Percentiles rank a stretch among this genome's conserved stretches.
Conservation (phyloP, 1,140 invertebrate species). For the Drosophila busckii region DNA sequence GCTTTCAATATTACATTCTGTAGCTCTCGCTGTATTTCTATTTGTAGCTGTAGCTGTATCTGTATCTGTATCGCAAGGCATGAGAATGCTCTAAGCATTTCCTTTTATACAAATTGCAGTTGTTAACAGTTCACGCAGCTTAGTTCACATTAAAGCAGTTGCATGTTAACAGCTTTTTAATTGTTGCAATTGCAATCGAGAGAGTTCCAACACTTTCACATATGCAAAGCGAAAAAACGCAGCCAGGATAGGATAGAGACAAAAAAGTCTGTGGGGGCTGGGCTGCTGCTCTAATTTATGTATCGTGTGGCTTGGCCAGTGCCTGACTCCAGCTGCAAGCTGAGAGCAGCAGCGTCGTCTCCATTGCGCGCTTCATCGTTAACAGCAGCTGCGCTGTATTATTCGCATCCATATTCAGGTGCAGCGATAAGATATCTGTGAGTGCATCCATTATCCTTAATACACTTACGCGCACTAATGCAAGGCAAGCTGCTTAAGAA, state of each 20-base stretch:
- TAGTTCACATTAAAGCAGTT: too few species aligned
- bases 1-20: constrained; percentile 37
- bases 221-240: too few species aligned
- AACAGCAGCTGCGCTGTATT: not conserved
- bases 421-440: constrained; percentile 62
- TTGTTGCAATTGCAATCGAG: constrained; percentile 17
- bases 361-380: too few species aligned
- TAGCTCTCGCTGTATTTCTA: constrained; percentile 8
- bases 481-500: constrained; percentile 63
- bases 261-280: too few species aligned
- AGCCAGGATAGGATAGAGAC: too few species aligned
- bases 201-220: not conserved
- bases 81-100: too few species aligned
- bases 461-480: constrained; percentile 76
- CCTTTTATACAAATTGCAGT: not conserved
- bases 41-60: not conserved
- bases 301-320: too few species aligned
- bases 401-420: constrained; percentile 28
- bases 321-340: too few species aligned
- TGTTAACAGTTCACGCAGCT: too few species aligned
- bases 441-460: constrained; percentile 76
- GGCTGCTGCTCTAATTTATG: too few species aligned
- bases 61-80: too few species aligned
- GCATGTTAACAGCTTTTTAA: constrained; percentile 1
- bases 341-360: too few species aligned